Evolutionary conservation across 2,113 vertebrate species (phyloP).

Genomic region (Ginglymostoma cirratum): DNA sequence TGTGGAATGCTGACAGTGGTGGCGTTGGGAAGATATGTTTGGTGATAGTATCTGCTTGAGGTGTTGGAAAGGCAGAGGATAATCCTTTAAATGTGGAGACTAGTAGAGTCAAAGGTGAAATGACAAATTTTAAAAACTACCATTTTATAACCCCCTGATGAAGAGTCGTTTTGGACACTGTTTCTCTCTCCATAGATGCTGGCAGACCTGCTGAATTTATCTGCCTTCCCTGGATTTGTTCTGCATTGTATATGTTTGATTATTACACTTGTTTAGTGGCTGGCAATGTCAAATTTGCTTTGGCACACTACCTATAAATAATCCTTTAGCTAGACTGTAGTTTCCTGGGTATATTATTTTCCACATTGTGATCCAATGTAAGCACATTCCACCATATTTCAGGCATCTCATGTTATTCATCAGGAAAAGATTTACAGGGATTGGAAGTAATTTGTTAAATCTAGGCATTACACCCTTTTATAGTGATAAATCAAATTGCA

Average conservation of each 20-base stretch:
- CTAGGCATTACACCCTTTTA: neutral
- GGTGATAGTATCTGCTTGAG: too few relatives aligned
- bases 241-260: neutral
- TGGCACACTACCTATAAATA: neutral
- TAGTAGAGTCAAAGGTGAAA: too few relatives aligned
- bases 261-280: neutral
- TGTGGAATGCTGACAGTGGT: too few relatives aligned
- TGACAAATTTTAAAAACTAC: too few relatives aligned
- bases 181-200: too few relatives aligned
- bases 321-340: neutral
- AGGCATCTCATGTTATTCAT: neutral
- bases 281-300: neutral
- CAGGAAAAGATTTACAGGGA: neutral
- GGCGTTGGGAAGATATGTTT: too few relatives aligned
- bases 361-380: too few relatives aligned
- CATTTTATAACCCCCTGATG: too few relatives aligned
- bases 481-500: neutral
- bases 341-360: neutral
- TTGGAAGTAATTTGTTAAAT: neutral
- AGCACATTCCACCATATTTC: neutral
- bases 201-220: too few relatives aligned
- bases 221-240: neutral
- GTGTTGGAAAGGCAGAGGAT: too few relatives aligned
- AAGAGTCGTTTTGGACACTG: too few relatives aligned
- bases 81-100: too few relatives aligned